phyloP scores from a whole-genome alignment of 2,888 invertebrate species.

The Mylabris sibirica region DNA sequence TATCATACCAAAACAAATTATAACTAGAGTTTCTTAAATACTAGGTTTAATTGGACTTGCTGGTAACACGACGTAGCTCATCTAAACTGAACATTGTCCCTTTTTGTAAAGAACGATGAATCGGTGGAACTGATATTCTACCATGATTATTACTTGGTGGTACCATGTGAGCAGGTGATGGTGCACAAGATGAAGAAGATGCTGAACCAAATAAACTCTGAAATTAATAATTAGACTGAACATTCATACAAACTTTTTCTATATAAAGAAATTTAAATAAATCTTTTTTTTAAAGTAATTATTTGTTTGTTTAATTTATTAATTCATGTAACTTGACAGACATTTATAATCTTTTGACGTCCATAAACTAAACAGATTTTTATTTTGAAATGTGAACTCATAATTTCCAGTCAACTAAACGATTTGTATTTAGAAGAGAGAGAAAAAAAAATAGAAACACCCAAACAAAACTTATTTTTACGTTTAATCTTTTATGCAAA shows the following conservation, averaged over 20 bases:
- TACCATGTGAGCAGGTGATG: slow-evolving; percentile 44
- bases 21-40: slow-evolving; percentile 2
- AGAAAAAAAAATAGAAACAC: neutral
- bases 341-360: neutral
- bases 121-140: slow-evolving; percentile 20
- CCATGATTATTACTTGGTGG: slow-evolving; percentile 30
- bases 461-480: slow-evolving; percentile 15
- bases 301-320: slow-evolving; percentile 8
- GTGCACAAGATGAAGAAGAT: slow-evolving; percentile 33
- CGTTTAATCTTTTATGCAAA: slow-evolving; percentile 11
- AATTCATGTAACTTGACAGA: slow-evolving; percentile 9
- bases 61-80: slow-evolving; percentile 17
- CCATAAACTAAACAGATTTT: slow-evolving; percentile 3
- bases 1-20: neutral
- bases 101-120: slow-evolving; percentile 32
- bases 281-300: neutral
- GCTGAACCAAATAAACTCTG: slow-evolving; percentile 30
- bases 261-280: slow-evolving; percentile 18
- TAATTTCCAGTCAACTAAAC: slow-evolving; percentile 1
- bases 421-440: neutral
- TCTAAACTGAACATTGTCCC: slow-evolving; percentile 35
- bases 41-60: neutral
- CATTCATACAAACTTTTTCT: slow-evolving; percentile 24
- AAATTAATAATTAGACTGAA: slow-evolving; percentile 21
- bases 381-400: neutral